Percentiles rank a stretch among this genome's conserved stretches.
These are phyloP conservation scores for Ibidorhyncha struthersii DNA, from an alignment of 2,113 vertebrate species.

Conservation along the genomic window DNA sequence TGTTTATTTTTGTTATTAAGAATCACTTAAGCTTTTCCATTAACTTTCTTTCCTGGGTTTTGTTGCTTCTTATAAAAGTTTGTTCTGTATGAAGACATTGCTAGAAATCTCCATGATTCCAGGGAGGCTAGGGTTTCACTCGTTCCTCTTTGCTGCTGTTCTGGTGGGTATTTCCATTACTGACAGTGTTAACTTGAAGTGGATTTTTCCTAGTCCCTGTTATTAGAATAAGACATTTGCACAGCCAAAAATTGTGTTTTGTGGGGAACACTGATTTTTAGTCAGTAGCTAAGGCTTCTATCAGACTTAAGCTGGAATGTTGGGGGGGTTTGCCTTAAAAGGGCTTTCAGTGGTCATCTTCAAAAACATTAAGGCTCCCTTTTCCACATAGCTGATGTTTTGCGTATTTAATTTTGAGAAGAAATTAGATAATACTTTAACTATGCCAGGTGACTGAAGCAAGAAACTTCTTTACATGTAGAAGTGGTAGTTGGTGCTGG, in stretches of 20 bases:
- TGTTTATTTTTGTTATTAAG: neutral
- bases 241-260: neutral
- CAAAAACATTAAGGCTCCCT: neutral
- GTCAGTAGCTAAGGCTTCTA: neutral
- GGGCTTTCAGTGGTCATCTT: neutral
- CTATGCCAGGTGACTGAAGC: neutral
- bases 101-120: neutral
- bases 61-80: neutral
- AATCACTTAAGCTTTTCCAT: neutral
- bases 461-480: neutral
- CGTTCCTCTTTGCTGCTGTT: neutral
- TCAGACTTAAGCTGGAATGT: neutral
- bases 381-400: neutral
- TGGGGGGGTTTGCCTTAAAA: neutral
- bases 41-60: neutral
- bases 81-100: neutral
- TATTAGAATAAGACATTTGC: neutral
- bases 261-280: neutral
- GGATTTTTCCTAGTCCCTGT: neutral
- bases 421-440: slow-evolving; percentile 3
- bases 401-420: neutral
- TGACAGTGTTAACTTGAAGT: neutral
- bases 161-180: neutral
- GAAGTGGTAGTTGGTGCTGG: neutral
- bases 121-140: neutral